Conservation (phyloP, 2,888 invertebrate species). For the Drosophila nigricruria region DNA sequence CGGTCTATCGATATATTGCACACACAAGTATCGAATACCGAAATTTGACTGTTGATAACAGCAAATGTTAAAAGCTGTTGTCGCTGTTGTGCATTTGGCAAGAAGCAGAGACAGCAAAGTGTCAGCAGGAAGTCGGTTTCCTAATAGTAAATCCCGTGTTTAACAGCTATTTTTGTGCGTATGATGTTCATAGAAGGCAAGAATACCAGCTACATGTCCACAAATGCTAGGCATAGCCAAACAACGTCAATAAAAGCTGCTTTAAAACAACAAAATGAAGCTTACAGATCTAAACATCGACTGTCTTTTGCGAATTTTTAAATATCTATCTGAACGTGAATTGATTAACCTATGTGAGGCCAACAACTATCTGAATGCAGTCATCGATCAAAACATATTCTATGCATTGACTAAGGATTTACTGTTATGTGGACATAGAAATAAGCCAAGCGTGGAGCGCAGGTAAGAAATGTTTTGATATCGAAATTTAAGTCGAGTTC, state of each 20-base stretch:
- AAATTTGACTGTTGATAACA: conserved; percentile 10
- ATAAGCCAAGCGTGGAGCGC: conserved; percentile 63
- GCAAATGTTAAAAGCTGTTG: background rate
- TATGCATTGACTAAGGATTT: conserved; percentile 77
- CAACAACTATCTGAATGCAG: conserved; percentile 85
- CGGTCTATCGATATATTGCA: conserved; percentile 18
- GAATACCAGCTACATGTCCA: background rate
- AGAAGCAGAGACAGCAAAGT: conserved; percentile 5
- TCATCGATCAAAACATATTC: conserved; percentile 85
- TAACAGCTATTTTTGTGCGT: conserved; percentile 4
- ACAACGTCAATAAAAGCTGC: background rate
- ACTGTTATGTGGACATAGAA: conserved; percentile 83
- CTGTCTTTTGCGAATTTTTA: conserved; percentile 86
- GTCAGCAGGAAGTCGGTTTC: conserved; percentile 6
- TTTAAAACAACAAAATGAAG: conserved; percentile 41
- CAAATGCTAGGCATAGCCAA: conserved; percentile 5
- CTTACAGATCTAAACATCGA: conserved; percentile 81
- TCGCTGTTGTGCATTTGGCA: background rate
- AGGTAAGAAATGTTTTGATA: conserved; percentile 55
- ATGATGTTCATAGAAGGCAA: conserved; percentile 14
- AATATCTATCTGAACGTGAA: conserved; percentile 86
- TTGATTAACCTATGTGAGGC: conserved; percentile 86
- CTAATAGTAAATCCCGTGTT: background rate
- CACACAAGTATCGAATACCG: conserved; percentile 8
- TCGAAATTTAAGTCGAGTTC: background rate